phyloP scores from a whole-genome alignment of 1,140 invertebrate genomes.

The Euglossa dilemma region DNA sequence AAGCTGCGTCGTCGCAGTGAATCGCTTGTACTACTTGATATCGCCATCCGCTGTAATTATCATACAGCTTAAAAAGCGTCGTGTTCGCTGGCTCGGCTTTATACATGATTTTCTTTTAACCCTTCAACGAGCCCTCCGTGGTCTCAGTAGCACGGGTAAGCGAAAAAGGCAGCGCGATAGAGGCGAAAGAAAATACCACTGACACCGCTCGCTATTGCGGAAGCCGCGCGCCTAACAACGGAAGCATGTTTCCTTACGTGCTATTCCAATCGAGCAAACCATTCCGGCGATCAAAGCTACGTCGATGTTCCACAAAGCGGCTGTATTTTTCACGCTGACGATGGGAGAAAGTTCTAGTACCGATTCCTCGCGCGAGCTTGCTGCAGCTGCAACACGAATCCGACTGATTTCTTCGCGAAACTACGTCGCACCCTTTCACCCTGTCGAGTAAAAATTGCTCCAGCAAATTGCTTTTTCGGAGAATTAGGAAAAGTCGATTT shows the following conservation, averaged over 20 bases:
- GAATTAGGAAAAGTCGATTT: too few relatives aligned
- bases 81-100: background rate
- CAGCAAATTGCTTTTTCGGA: too few relatives aligned
- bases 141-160: background rate
- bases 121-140: too few relatives aligned
- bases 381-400: background rate
- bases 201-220: background rate
- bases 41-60: background rate
- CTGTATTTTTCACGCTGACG: conserved; percentile 20
- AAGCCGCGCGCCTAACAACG: background rate
- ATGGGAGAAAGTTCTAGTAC: conserved; percentile 20
- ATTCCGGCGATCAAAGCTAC: conserved; percentile 5
- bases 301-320: background rate
- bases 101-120: background rate
- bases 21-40: background rate
- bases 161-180: background rate
- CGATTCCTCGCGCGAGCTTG: conserved; percentile 11
- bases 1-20: background rate
- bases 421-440: background rate
- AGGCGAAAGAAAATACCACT: background rate
- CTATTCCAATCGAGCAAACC: conserved; percentile 29
- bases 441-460: background rate
- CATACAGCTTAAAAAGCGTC: background rate
- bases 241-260: background rate
- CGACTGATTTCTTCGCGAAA: background rate